Conservation (phyloP, 2,888 invertebrate genomes). For the Hypomecis punctinalis region DNA sequence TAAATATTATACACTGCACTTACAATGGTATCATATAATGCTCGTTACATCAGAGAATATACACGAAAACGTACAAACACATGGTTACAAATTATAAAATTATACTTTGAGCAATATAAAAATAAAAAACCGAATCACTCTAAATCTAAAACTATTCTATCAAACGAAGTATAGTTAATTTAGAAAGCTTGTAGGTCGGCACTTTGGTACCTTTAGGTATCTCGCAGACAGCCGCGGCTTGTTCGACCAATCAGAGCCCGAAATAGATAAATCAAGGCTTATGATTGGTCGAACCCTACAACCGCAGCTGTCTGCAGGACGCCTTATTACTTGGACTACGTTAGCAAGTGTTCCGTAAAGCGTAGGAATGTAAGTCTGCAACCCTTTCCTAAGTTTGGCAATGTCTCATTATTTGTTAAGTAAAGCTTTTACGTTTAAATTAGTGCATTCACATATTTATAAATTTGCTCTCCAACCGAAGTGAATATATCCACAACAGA, state of each 20-base stretch:
- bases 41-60: slow-evolving; percentile 78
- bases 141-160: slow-evolving; percentile 66
- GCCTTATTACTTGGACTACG: slow-evolving; percentile 38
- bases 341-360: slow-evolving; percentile 51
- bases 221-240: too few relatives aligned
- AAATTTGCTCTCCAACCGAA: slow-evolving; percentile 1
- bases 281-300: too few relatives aligned
- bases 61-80: slow-evolving; percentile 79
- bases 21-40: slow-evolving; percentile 75
- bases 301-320: too few relatives aligned
- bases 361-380: slow-evolving; percentile 74
- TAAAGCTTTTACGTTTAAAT: slow-evolving; percentile 55
- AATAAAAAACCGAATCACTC: slow-evolving; percentile 81
- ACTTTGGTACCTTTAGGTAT: slow-evolving; percentile 51
- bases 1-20: slow-evolving; percentile 83
- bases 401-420: slow-evolving; percentile 55
- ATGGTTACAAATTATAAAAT: slow-evolving; percentile 70
- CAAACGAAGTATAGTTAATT: slow-evolving; percentile 43
- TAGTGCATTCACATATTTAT: slow-evolving; percentile 42
- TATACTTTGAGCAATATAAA: slow-evolving; percentile 83
- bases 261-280: too few relatives aligned
- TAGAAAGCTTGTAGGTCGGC: slow-evolving; percentile 42
- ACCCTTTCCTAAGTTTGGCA: slow-evolving; percentile 64
- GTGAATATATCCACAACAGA: slow-evolving; percentile 40
- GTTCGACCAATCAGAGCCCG: too few relatives aligned